phyloP scores from a whole-genome alignment of 2,113 vertebrate genomes.

The Proteles cristata region DNA sequence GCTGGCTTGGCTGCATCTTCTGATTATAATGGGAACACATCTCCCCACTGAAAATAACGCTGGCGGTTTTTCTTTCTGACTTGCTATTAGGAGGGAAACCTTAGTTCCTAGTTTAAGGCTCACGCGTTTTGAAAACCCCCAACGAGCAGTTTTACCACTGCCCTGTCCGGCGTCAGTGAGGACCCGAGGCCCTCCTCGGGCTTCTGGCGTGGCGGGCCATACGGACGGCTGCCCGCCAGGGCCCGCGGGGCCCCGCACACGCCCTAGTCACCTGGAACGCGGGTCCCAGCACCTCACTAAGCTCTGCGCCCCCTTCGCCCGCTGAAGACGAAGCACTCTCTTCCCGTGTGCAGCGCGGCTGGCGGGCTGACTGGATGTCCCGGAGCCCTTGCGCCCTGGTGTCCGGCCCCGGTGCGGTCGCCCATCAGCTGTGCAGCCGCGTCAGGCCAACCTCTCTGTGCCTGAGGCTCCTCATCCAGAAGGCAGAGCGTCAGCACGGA shows the following conservation, averaged over 20 bases:
- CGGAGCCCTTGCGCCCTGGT: neutral
- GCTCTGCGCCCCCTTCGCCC: neutral
- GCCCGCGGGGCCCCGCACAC: neutral
- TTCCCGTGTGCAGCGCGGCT: neutral
- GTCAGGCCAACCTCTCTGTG: neutral
- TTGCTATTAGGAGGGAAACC: neutral
- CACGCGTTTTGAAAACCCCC: neutral
- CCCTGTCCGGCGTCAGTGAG: neutral
- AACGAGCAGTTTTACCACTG: neutral
- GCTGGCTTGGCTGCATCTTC: neutral
- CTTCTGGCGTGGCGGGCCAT: neutral
- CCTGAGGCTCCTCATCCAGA: neutral
- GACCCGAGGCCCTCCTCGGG: neutral
- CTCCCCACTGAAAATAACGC: neutral
- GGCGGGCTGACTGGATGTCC: neutral
- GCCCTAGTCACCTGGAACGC: neutral
- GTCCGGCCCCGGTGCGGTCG: neutral
- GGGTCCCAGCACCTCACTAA: neutral
- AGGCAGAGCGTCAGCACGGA: neutral
- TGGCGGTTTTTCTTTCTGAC: neutral
- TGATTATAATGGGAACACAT: neutral
- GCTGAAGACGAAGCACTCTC: too few species aligned
- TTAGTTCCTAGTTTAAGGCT: neutral
- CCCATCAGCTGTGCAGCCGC: neutral
- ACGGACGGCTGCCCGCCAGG: too few species aligned